Percentiles rank a stretch among this genome's conserved stretches.
phyloP scores from a whole-genome alignment of 2,797 vertebrate species.

The Clarias platycephalus region DNA sequence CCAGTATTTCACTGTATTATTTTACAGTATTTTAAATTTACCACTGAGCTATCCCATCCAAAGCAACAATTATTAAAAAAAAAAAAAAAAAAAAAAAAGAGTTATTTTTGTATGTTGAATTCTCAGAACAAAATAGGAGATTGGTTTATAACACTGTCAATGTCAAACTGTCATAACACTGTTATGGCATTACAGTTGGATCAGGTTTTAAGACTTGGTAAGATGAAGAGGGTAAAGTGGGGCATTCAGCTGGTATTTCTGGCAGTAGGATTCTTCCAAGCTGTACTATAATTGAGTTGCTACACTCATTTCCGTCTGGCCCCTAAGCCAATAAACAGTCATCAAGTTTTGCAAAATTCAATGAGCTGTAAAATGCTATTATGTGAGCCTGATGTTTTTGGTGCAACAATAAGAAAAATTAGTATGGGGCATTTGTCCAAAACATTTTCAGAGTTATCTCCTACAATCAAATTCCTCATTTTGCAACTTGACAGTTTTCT shows the following conservation, averaged over 20 bases:
- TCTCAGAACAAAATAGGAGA: too few relatives aligned
- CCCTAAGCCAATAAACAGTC: slow-evolving; percentile 2
- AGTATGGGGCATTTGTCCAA: slow-evolving; percentile 7
- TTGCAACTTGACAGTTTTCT: slow-evolving; percentile 1
- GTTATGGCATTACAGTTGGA: background rate
- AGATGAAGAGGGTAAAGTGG: background rate
- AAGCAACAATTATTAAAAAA: background rate
- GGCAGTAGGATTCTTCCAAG: slow-evolving; percentile 13
- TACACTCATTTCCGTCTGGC: slow-evolving; percentile 11
- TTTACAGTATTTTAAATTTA: background rate
- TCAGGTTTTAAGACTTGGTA: background rate
- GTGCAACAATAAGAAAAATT: background rate
- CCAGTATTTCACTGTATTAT: background rate
- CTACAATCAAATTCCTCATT: slow-evolving; percentile 1
- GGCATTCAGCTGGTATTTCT: background rate
- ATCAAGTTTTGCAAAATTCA: slow-evolving; percentile 16
- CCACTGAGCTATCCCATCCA: background rate
- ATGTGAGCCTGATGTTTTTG: slow-evolving; percentile 8
- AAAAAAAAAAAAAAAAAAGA: too few relatives aligned
- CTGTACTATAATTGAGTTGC: slow-evolving; percentile 20
- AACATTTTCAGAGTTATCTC: slow-evolving; percentile 4
- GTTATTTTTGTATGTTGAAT: slow-evolving; percentile 5
- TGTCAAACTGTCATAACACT: too few relatives aligned
- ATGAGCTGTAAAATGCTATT: slow-evolving; percentile 19
- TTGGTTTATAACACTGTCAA: slow-evolving; percentile 3